Evolutionary conservation across 2,113 vertebrate genomes (phyloP).

Genomic region (Festucalex cinctus): DNA sequence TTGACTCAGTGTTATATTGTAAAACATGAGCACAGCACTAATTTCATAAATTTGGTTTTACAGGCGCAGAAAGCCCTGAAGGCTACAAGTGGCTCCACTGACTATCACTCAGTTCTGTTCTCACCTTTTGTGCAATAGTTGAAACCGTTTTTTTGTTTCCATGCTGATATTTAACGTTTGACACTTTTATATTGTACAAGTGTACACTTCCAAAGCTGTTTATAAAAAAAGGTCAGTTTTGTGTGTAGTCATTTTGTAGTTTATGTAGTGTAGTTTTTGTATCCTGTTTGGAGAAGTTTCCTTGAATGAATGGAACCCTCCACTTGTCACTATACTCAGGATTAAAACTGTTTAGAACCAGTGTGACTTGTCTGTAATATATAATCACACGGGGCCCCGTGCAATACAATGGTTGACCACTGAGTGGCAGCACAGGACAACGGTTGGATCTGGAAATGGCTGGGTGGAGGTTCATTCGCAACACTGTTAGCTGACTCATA

Average conservation of each 20-base stretch:
- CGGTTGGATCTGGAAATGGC: background rate
- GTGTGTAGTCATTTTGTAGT: background rate
- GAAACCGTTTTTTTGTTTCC: conserved; percentile 32
- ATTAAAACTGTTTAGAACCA: conserved; percentile 37
- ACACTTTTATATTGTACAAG: conserved; percentile 46
- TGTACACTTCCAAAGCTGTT: conserved; percentile 52
- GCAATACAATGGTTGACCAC: conserved; percentile 10
- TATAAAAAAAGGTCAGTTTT: conserved; percentile 30
- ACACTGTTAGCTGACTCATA: background rate
- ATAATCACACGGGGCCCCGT: background rate
- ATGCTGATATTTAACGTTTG: conserved; percentile 47
- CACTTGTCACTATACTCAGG: conserved; percentile 24
- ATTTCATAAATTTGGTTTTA: conserved; percentile 3
- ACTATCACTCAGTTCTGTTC: conserved; percentile 6
- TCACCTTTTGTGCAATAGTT: conserved; percentile 65
- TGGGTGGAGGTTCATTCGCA: background rate
- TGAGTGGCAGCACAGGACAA: conserved; percentile 47
- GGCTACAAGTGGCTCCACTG: background rate
- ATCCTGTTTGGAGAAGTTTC: background rate
- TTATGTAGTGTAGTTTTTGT: background rate
- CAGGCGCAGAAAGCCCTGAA: conserved; percentile 87
- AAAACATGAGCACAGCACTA: background rate
- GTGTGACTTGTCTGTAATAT: background rate
- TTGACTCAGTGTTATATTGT: background rate
- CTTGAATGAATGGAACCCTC: conserved; percentile 1